Evolutionary conservation across 1,140 invertebrate genomes (phyloP).

Genomic region (Oscheius sp.): DNA sequence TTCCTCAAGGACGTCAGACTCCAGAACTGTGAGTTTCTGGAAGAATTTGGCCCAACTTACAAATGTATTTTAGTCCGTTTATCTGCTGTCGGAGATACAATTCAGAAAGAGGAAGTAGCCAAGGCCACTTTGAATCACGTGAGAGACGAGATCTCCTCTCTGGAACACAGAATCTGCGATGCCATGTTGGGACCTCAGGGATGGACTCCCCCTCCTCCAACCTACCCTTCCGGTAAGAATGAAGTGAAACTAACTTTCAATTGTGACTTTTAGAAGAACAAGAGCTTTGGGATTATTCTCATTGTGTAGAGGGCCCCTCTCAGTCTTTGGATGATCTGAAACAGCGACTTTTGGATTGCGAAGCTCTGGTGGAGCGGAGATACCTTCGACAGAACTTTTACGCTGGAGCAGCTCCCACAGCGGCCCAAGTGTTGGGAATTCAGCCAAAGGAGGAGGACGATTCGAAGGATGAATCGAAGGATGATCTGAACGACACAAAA

Average conservation of each 20-base stretch:
- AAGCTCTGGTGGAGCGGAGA: background rate
- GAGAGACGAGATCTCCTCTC: background rate
- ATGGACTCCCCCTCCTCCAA: background rate
- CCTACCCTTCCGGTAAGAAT: background rate
- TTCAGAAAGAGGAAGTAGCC: background rate
- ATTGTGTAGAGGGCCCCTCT: background rate
- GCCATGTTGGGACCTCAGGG: background rate
- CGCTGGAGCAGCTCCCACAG: background rate
- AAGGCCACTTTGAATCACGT: background rate
- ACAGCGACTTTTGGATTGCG: background rate
- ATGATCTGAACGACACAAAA: background rate
- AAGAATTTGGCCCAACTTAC: background rate
- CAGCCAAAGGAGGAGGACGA: background rate
- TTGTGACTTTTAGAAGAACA: too few relatives aligned
- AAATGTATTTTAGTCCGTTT: background rate
- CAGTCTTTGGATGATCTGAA: background rate
- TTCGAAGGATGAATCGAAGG: background rate
- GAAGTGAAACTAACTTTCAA: background rate
- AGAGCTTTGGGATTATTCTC: conserved; percentile 1
- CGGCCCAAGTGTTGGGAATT: background rate
- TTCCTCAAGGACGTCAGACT: conserved; percentile 22
- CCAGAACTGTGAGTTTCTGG: background rate
- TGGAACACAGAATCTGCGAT: background rate
- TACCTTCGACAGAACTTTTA: conserved; percentile 2
- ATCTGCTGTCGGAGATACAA: background rate